phyloP scores from a whole-genome alignment of 2,113 vertebrate genomes.

The Asarcornis scutulata region DNA sequence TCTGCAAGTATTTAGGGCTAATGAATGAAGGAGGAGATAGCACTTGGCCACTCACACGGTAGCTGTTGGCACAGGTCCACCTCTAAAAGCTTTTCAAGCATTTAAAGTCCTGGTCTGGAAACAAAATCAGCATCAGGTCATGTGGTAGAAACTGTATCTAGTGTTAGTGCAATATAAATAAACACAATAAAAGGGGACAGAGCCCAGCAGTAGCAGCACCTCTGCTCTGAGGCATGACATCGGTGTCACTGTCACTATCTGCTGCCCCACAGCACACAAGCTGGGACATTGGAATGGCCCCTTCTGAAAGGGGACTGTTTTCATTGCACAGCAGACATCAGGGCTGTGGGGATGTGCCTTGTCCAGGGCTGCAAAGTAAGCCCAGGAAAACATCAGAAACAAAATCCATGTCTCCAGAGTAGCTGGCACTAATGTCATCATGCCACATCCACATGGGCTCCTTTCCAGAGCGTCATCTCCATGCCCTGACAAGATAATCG shows the following conservation, averaged over 20 bases:
- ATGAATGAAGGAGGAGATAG: not conserved
- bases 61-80: not conserved
- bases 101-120: not conserved
- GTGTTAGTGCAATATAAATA: not conserved
- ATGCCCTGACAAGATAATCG: not conserved
- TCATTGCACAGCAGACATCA: not conserved
- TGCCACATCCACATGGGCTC: not conserved
- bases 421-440: too few species aligned
- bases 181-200: not conserved
- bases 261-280: not conserved
- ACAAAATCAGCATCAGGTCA: not conserved
- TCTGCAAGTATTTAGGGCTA: not conserved
- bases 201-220: not conserved
- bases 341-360: not conserved
- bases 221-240: not conserved
- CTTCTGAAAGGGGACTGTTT: not conserved
- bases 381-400: not conserved
- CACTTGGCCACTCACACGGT: not conserved
- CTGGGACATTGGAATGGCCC: fast-evolving
- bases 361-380: not conserved
- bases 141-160: not conserved
- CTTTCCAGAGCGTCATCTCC: not conserved
- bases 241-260: not conserved
- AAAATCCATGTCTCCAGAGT: not conserved
- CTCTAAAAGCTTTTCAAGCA: not conserved